A percentile compares a stretch with the other conserved stretches of the same genome.
phyloP scores from a whole-genome alignment of 1,140 invertebrate species.

The Andricus grossulariae region DNA sequence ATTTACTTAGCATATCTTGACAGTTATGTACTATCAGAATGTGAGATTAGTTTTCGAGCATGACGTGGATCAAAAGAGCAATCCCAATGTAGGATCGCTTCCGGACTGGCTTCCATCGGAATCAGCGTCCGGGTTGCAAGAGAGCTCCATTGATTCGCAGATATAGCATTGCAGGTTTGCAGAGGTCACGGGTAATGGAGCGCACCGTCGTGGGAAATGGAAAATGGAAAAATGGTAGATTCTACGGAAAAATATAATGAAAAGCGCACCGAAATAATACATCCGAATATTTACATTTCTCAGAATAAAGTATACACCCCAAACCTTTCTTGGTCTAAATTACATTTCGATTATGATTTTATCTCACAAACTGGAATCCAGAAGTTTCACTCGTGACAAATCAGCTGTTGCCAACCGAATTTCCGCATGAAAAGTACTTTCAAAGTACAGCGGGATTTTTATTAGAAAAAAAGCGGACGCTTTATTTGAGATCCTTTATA shows the following conservation, averaged over 20 bases:
- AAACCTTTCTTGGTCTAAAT: too few species aligned
- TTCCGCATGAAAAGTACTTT: too few species aligned
- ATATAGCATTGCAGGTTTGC: slow-evolving; percentile 51
- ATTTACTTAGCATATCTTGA: slow-evolving; percentile 11
- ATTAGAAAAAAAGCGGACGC: too few species aligned
- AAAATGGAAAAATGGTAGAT: slow-evolving; percentile 59
- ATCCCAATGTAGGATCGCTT: slow-evolving; percentile 14
- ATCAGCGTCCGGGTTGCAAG: slow-evolving; percentile 53
- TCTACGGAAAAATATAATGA: slow-evolving; percentile 44
- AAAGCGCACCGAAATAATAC: too few species aligned
- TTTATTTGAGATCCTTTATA: too few species aligned
- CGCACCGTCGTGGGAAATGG: slow-evolving; percentile 59
- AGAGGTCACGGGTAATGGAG: slow-evolving; percentile 63
- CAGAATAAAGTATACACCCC: too few species aligned
- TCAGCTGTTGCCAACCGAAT: too few species aligned
- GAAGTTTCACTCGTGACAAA: too few species aligned
- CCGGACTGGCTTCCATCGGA: slow-evolving; percentile 28
- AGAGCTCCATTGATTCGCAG: slow-evolving; percentile 62
- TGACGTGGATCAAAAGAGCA: slow-evolving; percentile 24
- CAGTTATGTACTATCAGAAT: slow-evolving; percentile 19
- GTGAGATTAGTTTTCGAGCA: background rate
- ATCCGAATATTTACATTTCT: too few species aligned
- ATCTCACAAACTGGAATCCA: too few species aligned
- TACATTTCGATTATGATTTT: too few species aligned
- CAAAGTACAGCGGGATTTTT: too few species aligned